Percentiles rank a stretch among this genome's conserved stretches.
Evolutionary conservation across 2,797 vertebrate species (phyloP).

Genomic region (Darevskia nairensis): DNA sequence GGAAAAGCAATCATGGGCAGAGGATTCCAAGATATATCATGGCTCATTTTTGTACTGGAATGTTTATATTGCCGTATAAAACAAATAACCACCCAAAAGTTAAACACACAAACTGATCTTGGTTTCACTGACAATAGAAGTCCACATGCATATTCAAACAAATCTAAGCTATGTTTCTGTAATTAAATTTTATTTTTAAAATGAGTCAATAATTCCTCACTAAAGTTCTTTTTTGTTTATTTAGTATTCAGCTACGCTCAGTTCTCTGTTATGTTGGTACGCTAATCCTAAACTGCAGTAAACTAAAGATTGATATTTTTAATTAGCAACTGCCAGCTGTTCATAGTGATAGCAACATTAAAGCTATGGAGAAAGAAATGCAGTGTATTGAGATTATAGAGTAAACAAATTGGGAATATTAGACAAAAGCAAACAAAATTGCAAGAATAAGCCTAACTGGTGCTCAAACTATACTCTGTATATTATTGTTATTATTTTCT

Average conservation of each 20-base stretch:
- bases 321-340: slow-evolving; percentile 39
- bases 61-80: neutral
- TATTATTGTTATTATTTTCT: slow-evolving; percentile 40
- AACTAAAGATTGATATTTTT: slow-evolving; percentile 33
- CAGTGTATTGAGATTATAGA: neutral
- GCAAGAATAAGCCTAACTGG: slow-evolving; percentile 26
- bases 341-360: slow-evolving; percentile 43
- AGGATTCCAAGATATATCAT: neutral
- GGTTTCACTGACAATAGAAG: neutral
- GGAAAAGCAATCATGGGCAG: neutral
- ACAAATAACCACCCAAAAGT: neutral
- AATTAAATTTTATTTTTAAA: slow-evolving; percentile 51
- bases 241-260: slow-evolving; percentile 41
- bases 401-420: slow-evolving; percentile 40
- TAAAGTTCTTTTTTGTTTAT: slow-evolving; percentile 43
- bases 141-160: neutral
- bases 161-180: neutral
- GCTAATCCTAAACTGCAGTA: slow-evolving; percentile 2
- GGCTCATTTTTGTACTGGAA: neutral
- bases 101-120: slow-evolving; percentile 5
- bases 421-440: neutral
- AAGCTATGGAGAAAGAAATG: slow-evolving; percentile 34
- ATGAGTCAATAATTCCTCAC: neutral
- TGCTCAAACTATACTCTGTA: neutral
- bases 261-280: slow-evolving; percentile 6